Conservation (phyloP, 2,888 invertebrate species). For the Glyphotaelius pellucidus region DNA sequence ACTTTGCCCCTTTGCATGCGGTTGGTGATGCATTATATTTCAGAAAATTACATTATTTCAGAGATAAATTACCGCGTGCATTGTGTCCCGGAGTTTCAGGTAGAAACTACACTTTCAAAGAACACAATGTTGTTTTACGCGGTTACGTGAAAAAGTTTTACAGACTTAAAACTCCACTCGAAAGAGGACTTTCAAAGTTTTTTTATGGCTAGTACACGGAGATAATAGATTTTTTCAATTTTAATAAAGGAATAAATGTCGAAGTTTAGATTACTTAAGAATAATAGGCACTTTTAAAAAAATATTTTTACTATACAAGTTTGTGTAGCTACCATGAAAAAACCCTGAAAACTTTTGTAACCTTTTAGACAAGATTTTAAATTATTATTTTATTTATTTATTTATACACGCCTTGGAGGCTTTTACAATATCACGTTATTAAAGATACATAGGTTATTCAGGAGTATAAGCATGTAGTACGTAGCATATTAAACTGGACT, state of each 20-base stretch:
- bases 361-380: not conserved
- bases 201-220: not conserved
- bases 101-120: not conserved
- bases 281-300: not conserved
- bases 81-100: not conserved
- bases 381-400: no score
- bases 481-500: no score
- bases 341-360: not conserved
- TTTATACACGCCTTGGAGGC: no score
- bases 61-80: not conserved
- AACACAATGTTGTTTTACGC: not conserved
- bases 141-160: not conserved
- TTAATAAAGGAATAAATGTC: not conserved
- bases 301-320: not conserved
- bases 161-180: not conserved
- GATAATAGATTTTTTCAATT: not conserved
- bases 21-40: not conserved
- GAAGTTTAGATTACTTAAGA: not conserved
- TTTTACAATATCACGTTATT: no score
- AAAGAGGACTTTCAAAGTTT: not conserved
- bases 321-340: not conserved
- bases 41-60: not conserved
- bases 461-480: no score
- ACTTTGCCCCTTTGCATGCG: not conserved
- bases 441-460: no score